Conservation (phyloP, 2,797 vertebrate species). For the Mareca strepera region DNA sequence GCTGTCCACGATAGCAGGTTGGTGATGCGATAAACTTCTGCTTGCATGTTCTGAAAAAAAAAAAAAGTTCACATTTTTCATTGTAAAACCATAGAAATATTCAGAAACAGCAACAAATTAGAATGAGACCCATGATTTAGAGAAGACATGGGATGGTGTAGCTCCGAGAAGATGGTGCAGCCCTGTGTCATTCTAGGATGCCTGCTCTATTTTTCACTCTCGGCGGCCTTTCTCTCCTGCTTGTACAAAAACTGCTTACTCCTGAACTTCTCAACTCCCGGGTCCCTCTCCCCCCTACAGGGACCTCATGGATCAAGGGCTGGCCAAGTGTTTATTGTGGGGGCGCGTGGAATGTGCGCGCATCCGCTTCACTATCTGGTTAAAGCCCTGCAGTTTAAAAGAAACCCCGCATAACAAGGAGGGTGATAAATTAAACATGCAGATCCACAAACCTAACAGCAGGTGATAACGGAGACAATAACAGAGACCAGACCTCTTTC, state of each 20-base stretch:
- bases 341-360: background rate
- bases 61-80: background rate
- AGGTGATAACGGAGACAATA: background rate
- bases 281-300: background rate
- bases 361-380: fast-evolving
- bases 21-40: background rate
- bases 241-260: background rate
- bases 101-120: background rate
- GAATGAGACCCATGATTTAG: background rate
- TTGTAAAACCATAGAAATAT: background rate
- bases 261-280: background rate
- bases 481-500: background rate
- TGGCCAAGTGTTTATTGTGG: background rate
- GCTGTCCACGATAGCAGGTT: background rate
- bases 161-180: background rate
- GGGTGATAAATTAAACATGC: background rate
- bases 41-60: background rate
- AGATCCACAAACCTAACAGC: background rate
- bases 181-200: background rate
- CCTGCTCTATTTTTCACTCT: background rate
- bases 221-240: background rate
- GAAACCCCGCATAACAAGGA: background rate
- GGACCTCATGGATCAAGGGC: background rate
- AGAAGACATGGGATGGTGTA: background rate
- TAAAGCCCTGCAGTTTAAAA: background rate